These are phyloP conservation scores for Drosophila cognata DNA, from an alignment of 2,888 invertebrate genomes.

Conservation along the genomic window DNA sequence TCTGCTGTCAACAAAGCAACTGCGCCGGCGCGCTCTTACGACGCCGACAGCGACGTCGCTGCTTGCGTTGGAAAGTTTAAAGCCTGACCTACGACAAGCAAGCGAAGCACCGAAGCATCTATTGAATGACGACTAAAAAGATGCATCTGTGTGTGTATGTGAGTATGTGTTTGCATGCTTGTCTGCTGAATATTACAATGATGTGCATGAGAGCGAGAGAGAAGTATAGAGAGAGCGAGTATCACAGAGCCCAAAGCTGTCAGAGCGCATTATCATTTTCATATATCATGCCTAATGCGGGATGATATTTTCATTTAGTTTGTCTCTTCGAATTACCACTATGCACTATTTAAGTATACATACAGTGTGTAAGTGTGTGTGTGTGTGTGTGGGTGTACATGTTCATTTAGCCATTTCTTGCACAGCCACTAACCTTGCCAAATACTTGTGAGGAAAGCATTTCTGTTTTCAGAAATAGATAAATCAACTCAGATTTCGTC, in stretches of 20 bases:
- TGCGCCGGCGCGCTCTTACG: conserved; percentile 69
- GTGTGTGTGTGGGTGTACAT: neutral
- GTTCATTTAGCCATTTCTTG: conserved; percentile 3
- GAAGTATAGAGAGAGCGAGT: conserved; percentile 12
- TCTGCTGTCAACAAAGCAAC: conserved; percentile 46
- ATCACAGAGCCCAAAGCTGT: conserved; percentile 53
- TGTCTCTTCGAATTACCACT: conserved; percentile 19
- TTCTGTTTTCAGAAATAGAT: conserved; percentile 33
- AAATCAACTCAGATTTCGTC: conserved; percentile 55
- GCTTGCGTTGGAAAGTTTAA: conserved; percentile 44
- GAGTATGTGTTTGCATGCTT: conserved; percentile 3
- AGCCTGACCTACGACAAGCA: conserved; percentile 73
- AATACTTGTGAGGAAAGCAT: conserved; percentile 8
- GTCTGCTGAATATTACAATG: conserved; percentile 11
- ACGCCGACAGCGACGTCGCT: conserved; percentile 30
- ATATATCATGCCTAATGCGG: conserved; percentile 77
- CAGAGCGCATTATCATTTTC: conserved; percentile 72
- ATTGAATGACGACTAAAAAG: conserved; percentile 51
- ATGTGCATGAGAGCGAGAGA: conserved; percentile 6
- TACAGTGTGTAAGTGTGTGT: neutral
- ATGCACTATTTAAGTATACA: conserved; percentile 5
- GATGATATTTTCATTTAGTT: conserved; percentile 69
- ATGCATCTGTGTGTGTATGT: conserved; percentile 8
- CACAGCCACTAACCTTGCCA: conserved; percentile 9
- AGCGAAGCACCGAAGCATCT: conserved; percentile 46